Conservation (phyloP, 2,797 vertebrate genomes). For the Petrocephalus sullivani region DNA sequence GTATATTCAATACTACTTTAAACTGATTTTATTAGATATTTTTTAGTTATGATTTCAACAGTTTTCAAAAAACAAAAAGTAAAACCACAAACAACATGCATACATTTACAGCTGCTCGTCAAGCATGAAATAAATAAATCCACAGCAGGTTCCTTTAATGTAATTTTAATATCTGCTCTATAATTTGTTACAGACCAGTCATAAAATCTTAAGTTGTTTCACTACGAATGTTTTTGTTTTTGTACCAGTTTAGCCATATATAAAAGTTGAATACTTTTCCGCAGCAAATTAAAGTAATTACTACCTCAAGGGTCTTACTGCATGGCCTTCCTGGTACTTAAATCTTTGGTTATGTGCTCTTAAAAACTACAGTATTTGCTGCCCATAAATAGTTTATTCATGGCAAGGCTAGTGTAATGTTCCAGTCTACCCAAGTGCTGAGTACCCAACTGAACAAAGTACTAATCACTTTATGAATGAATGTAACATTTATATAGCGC, state of each 20-base stretch:
- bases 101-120: background rate
- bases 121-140: background rate
- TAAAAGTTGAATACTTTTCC: background rate
- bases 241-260: background rate
- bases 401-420: background rate
- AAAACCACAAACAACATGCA: background rate
- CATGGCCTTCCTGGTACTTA: background rate
- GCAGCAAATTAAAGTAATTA: background rate
- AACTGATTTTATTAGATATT: background rate
- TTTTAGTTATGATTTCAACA: background rate
- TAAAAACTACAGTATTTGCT: background rate
- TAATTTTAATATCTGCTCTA: background rate
- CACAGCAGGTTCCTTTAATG: background rate
- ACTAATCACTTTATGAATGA: background rate
- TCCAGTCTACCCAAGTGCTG: background rate
- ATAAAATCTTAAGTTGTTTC: background rate
- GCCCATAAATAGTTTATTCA: background rate
- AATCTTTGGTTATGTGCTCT: background rate
- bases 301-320: background rate
- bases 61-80: background rate
- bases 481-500: too few species aligned
- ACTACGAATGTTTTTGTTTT: background rate
- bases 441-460: background rate
- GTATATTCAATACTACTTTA: background rate
- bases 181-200: background rate